Conservation (phyloP, 2,113 vertebrate genomes). For the Microcebus griseorufus region DNA sequence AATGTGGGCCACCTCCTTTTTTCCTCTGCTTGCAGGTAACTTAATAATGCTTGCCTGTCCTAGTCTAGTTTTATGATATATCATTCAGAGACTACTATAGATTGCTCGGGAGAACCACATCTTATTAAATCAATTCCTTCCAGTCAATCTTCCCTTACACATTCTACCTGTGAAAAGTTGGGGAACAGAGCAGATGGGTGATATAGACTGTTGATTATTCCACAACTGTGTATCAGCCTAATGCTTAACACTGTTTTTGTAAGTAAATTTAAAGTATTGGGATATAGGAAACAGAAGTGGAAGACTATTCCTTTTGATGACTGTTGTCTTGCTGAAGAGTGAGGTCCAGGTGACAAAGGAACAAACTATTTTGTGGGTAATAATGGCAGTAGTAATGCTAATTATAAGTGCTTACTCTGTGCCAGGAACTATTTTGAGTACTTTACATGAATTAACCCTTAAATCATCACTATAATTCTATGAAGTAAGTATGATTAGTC, state of each 20-base stretch:
- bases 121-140: constrained; percentile 1
- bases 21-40: constrained; percentile 96
- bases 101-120: background rate
- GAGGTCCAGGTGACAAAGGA: constrained; percentile 9
- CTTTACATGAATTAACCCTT: constrained; percentile 23
- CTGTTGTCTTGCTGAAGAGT: background rate
- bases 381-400: background rate
- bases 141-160: background rate
- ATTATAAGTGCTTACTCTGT: background rate
- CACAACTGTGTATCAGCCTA: background rate
- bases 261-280: background rate
- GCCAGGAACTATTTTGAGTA: background rate
- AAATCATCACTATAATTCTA: background rate
- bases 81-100: background rate
- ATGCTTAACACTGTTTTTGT: constrained; percentile 20
- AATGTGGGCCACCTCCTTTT: constrained; percentile 95
- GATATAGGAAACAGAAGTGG: background rate
- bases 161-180: constrained; percentile 3
- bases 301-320: constrained; percentile 17
- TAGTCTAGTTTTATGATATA: background rate
- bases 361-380: background rate
- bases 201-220: background rate
- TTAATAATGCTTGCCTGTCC: background rate
- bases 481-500: constrained; percentile 24
- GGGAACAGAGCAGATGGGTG: background rate